phyloP scores from a whole-genome alignment of 2,797 vertebrate genomes.

The Liparis tanakae region DNA sequence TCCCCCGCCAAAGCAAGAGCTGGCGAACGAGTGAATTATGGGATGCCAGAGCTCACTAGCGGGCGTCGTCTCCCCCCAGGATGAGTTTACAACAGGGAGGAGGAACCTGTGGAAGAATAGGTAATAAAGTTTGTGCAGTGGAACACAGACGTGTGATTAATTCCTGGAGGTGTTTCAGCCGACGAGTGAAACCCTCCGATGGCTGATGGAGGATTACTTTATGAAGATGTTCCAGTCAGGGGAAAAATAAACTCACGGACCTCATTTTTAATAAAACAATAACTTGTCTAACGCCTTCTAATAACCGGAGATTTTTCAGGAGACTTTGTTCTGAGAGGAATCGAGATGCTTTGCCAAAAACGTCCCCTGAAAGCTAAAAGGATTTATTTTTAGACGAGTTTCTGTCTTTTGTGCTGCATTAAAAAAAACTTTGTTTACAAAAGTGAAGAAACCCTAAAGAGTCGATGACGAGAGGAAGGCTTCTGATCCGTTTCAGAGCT shows the following conservation, averaged over 20 bases:
- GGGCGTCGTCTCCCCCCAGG: too few relatives aligned
- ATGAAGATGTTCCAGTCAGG: slow-evolving; percentile 35
- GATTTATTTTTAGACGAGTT: background rate
- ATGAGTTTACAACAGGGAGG: background rate
- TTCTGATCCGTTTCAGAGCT: too few relatives aligned
- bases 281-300: background rate
- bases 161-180: background rate
- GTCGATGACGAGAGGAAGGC: background rate
- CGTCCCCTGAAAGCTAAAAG: background rate
- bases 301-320: background rate
- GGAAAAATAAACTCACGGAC: background rate
- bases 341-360: background rate
- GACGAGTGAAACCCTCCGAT: slow-evolving; percentile 25
- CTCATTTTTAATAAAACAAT: slow-evolving; percentile 19
- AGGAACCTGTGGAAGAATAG: background rate
- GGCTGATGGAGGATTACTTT: slow-evolving; percentile 19
- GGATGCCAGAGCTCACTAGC: background rate
- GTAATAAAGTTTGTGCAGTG: too few relatives aligned
- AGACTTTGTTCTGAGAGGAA: background rate
- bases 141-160: too few relatives aligned
- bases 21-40: background rate
- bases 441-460: background rate
- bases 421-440: slow-evolving; percentile 6
- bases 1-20: background rate
- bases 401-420: background rate